These are phyloP conservation scores for Nannobrachium achirus DNA, from an alignment of 2,113 vertebrate genomes.

Conservation along the genomic window DNA sequence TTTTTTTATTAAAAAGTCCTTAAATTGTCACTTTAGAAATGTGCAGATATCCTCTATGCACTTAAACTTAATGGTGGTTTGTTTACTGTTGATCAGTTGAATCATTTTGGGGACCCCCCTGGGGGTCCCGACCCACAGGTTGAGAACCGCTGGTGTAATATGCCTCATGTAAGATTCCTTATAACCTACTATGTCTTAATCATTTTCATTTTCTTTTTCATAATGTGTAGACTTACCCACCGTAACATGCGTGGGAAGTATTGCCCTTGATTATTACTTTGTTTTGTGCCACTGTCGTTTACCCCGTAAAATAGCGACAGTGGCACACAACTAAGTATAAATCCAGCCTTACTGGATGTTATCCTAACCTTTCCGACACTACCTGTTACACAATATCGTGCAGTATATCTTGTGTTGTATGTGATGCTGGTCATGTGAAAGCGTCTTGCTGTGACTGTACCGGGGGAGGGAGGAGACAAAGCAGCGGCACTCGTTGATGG, in stretches of 20 bases:
- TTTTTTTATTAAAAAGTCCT: too few relatives aligned
- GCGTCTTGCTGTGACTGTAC: neutral
- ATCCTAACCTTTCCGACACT: constrained; percentile 33
- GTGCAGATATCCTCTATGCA: too few relatives aligned
- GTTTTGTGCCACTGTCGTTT: too few relatives aligned
- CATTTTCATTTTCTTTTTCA: constrained; percentile 9
- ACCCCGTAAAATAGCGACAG: too few relatives aligned
- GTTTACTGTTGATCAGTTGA: too few relatives aligned
- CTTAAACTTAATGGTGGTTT: too few relatives aligned
- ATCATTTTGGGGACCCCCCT: too few relatives aligned
- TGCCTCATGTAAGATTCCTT: constrained; percentile 22
- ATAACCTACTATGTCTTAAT: constrained; percentile 9
- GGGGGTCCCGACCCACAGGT: too few relatives aligned
- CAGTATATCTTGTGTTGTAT: constrained; percentile 24
- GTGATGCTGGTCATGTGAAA: constrained; percentile 30
- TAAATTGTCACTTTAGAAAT: too few relatives aligned
- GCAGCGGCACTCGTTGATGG: constrained; percentile 25
- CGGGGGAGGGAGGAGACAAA: constrained; percentile 12
- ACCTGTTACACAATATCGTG: constrained; percentile 20
- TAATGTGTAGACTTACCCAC: constrained; percentile 21
- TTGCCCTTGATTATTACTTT: too few relatives aligned
- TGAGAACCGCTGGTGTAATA: too few relatives aligned
- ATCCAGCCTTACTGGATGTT: neutral
- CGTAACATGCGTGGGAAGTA: constrained; percentile 19
- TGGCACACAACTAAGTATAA: too few relatives aligned